These are phyloP conservation scores for Setipinna tenuifilis DNA, from an alignment of 2,797 vertebrate species.

Conservation along the genomic window DNA sequence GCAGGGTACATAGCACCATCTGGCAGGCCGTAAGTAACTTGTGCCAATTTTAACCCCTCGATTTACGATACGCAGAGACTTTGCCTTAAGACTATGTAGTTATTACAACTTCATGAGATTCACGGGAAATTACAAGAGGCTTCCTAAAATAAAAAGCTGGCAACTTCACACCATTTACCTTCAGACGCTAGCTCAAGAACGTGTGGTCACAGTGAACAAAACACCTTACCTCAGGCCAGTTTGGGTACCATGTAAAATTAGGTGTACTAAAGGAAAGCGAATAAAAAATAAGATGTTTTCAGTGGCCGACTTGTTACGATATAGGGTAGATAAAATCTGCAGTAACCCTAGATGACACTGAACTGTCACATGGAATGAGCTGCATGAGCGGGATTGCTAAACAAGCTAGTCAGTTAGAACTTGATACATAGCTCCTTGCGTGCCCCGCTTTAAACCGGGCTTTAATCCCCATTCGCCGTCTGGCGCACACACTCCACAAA, in stretches of 20 bases:
- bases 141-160: neutral
- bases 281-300: neutral
- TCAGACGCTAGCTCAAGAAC: neutral
- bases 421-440: slow-evolving; percentile 17
- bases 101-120: neutral
- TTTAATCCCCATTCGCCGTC: slow-evolving; percentile 32
- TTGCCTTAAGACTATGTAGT: neutral
- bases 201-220: neutral
- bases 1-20: neutral
- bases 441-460: neutral
- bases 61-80: neutral
- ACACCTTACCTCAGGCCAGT: neutral
- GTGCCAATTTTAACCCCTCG: neutral
- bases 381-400: neutral
- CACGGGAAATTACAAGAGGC: neutral
- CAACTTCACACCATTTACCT: neutral
- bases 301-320: neutral
- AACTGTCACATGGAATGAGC: neutral
- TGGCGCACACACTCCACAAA: neutral
- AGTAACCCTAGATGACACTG: neutral
- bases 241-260: neutral
- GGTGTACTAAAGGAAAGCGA: neutral
- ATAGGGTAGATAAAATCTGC: neutral
- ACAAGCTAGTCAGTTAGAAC: neutral
- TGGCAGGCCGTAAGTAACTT: neutral